Evolutionary conservation across 2,113 vertebrate genomes (phyloP), one percentile per base, ranked within the genome.

Genomic region (Trochalopteron elliotii): DNA sequence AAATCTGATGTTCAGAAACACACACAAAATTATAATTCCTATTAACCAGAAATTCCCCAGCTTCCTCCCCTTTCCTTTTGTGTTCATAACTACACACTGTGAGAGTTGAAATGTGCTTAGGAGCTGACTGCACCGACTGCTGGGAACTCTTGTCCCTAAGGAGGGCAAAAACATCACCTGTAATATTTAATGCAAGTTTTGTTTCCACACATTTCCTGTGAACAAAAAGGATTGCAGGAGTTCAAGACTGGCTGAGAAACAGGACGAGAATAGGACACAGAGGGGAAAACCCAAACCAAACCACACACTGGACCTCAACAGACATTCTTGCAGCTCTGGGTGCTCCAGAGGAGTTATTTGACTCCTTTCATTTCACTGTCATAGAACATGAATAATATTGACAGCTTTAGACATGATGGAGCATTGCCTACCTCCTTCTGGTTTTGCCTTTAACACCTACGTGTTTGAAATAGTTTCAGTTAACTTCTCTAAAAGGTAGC

Each of bases 1-100:
- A 95, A 94, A 80, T 42, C 35, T 79, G 53, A 89, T 39, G 65
- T 61, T 86, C 53, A 88, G 63, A 92, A 87, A 65, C 63, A 91
- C 53, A 82, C 65, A 69, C 14, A 63, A 83, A 89, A 94, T 91
- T 95, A 69, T 39, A 92, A 88, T 77, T 91, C 59, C 40, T 33
- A 45, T 53, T 89, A 94, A 56, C 79, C 74, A 77, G 57, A 78
- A 89, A 65, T 35, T 78, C 40, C 55, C 80, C 94, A 23, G 14
- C 44, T 94, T 96, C 55, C 40, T 90, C 50, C 39, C 42, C 30
- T 47, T 72, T 69, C 37, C 39, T 87, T 93, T 65, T 93, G 56
- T 69, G 24, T 33, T 81, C 42, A 87, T 53, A 96, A 90, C 82
- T 90, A 63, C 15, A 35, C 10, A 7, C 37, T 91, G 39, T 87